phyloP scores from a whole-genome alignment of 2,113 vertebrate species.

The Corythaixoides concolor region DNA sequence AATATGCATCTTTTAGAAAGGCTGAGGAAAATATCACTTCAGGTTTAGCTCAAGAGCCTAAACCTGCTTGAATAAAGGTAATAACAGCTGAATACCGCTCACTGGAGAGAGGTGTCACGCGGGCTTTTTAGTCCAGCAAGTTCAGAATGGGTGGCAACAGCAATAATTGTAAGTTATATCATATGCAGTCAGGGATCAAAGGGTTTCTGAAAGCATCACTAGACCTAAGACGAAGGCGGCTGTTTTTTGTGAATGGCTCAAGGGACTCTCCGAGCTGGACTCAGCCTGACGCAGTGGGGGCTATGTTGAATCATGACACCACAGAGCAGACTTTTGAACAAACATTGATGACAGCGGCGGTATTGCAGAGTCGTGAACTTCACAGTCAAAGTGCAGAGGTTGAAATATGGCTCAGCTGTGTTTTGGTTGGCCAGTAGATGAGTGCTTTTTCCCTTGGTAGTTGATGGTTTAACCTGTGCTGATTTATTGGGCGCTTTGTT shows the following conservation, averaged over 20 bases:
- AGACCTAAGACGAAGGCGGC: neutral
- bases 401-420: neutral
- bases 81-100: neutral
- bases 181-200: neutral
- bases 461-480: neutral
- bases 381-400: neutral
- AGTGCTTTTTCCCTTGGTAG: neutral
- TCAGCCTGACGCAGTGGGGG: neutral
- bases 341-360: neutral
- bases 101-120: neutral
- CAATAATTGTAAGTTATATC: neutral
- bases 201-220: neutral
- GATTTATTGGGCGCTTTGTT: neutral
- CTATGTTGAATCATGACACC: neutral
- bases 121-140: neutral
- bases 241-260: neutral
- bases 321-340: neutral
- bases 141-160: neutral
- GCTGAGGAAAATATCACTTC: constrained; percentile 55
- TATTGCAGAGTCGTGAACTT: neutral
- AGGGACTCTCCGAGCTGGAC: neutral
- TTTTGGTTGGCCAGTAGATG: neutral
- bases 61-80: constrained; percentile 51
- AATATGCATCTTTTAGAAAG: constrained; percentile 60
- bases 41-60: constrained; percentile 50